Evolutionary conservation across 2,888 invertebrate species (phyloP).

Genomic region (Allolobophora icterica): DNA sequence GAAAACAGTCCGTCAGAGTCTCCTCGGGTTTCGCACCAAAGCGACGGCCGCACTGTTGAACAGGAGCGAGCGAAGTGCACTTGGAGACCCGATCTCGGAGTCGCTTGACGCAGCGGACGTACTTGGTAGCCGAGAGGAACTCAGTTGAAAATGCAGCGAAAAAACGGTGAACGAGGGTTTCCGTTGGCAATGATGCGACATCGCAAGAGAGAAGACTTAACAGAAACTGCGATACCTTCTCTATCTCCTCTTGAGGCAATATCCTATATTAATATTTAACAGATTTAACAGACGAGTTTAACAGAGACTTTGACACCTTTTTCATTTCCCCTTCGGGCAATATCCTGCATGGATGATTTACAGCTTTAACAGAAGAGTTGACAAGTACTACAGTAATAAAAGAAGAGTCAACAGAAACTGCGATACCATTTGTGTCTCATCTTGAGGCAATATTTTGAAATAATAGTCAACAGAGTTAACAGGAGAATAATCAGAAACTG

Average conservation of each 20-base stretch:
- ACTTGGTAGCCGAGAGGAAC: neutral
- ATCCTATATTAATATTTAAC: neutral
- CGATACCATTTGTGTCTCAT: too few relatives aligned
- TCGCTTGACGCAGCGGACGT: constrained; percentile 25
- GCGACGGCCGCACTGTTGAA: constrained; percentile 18
- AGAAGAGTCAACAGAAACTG: too few relatives aligned
- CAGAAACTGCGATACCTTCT: constrained; percentile 25
- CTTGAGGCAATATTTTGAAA: too few relatives aligned
- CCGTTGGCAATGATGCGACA: constrained; percentile 37
- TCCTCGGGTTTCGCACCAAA: constrained; percentile 27
- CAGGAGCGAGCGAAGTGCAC: neutral
- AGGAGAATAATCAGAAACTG: too few relatives aligned
- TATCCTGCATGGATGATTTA: too few relatives aligned
- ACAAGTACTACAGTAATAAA: too few relatives aligned
- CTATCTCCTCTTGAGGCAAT: constrained; percentile 13
- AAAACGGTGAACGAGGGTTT: constrained; percentile 41
- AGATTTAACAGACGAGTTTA: too few relatives aligned
- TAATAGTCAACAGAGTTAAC: too few relatives aligned
- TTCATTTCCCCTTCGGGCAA: too few relatives aligned
- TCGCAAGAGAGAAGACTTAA: constrained; percentile 29
- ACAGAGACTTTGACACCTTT: too few relatives aligned
- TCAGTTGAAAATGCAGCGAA: constrained; percentile 31
- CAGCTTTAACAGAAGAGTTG: too few relatives aligned
- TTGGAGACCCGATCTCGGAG: neutral
- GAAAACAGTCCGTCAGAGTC: neutral